A percentile compares a stretch with the other conserved stretches of the same genome.
These are phyloP conservation scores for Metridium senile DNA, from an alignment of 92 coral and sea anemone genomes.

Conservation along the genomic window DNA sequence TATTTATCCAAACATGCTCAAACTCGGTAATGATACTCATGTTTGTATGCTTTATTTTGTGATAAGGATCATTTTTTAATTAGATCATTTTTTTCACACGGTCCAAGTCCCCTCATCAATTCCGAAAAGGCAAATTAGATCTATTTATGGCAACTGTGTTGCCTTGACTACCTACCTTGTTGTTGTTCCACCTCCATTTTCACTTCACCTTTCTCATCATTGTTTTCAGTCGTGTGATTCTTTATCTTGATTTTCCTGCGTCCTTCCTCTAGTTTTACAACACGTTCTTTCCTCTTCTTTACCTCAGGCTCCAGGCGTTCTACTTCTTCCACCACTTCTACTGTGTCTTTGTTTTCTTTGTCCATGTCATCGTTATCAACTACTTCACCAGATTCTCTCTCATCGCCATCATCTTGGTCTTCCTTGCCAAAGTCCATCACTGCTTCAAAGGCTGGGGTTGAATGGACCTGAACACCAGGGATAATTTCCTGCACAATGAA, in stretches of 20 bases:
- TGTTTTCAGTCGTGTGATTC: constrained; percentile 46
- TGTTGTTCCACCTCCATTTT: constrained; percentile 60
- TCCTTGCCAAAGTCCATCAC: constrained; percentile 97
- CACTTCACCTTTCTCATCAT: constrained; percentile 39
- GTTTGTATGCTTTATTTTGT: too few species aligned
- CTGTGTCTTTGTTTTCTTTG: constrained; percentile 28
- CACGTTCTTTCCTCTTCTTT: constrained; percentile 66
- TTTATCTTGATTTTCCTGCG: constrained; percentile 69
- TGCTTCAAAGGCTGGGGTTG: constrained; percentile 95
- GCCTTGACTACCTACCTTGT: constrained; percentile 70
- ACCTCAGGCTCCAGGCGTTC: constrained; percentile 31
- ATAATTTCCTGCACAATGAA: constrained; percentile 65
- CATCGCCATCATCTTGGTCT: constrained; percentile 80
- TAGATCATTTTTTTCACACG: too few species aligned
- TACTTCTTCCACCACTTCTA: constrained; percentile 21
- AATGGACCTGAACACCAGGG: constrained; percentile 94
- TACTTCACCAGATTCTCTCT: constrained; percentile 49
- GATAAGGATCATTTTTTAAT: too few species aligned
- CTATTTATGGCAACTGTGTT: too few species aligned
- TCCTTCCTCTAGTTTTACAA: constrained; percentile 85
- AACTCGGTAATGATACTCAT: too few species aligned
- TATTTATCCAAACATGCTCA: too few species aligned
- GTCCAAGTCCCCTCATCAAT: too few species aligned
- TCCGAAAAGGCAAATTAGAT: too few species aligned
- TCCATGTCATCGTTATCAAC: constrained; percentile 51